Evolutionary conservation across 1,140 invertebrate species (phyloP).

Genomic region (Piezodorus guildinii): DNA sequence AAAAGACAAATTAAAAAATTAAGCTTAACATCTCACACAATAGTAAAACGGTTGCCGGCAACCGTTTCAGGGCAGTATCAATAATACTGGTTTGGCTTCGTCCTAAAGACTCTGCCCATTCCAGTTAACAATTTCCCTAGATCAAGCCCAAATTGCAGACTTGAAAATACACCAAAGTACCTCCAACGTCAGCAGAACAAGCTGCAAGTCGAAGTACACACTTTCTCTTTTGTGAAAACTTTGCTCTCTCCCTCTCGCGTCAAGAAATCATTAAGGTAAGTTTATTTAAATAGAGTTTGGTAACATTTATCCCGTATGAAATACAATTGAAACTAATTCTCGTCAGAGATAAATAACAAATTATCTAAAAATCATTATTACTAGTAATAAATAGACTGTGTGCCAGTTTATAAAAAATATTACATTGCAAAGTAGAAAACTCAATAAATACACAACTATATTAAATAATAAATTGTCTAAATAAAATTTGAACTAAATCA

Average conservation of each 20-base stretch:
- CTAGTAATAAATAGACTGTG: not conserved
- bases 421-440: not conserved
- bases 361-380: not conserved
- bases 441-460: constrained; percentile 6
- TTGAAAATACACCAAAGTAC: too few relatives aligned
- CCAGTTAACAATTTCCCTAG: too few relatives aligned
- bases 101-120: too few relatives aligned
- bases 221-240: too few relatives aligned
- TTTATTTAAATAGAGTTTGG: not conserved
- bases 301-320: constrained; percentile 10
- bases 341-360: not conserved
- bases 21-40: too few relatives aligned
- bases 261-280: not conserved
- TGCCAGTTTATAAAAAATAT: constrained; percentile 8
- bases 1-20: too few relatives aligned
- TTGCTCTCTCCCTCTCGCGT: not conserved
- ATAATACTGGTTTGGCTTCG: too few relatives aligned
- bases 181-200: too few relatives aligned
- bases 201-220: too few relatives aligned
- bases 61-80: too few relatives aligned
- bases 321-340: constrained; percentile 3
- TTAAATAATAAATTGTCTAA: not conserved
- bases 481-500: not conserved
- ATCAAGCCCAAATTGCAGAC: too few relatives aligned
- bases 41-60: too few relatives aligned